These are phyloP conservation scores for Glaucomys volans DNA, from an alignment of 2,113 vertebrate genomes.

Conservation along the genomic window DNA sequence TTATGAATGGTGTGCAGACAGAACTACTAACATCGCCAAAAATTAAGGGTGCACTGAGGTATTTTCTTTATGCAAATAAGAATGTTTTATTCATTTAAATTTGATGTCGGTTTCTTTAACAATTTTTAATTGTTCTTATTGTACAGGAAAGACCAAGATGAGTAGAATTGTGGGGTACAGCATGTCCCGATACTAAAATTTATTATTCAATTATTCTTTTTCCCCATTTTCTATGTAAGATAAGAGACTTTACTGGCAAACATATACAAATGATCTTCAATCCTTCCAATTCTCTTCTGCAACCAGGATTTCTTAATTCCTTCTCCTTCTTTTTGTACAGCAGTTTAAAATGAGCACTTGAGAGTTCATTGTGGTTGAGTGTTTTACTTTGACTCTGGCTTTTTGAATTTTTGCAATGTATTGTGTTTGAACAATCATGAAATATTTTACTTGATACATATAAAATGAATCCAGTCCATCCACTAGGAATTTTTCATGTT, in stretches of 20 bases:
- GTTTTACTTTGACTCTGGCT: neutral
- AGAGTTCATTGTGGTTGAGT: neutral
- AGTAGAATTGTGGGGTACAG: neutral
- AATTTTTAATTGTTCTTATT: slow-evolving; percentile 14
- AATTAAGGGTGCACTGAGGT: slow-evolving; percentile 83
- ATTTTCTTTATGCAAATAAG: slow-evolving; percentile 50
- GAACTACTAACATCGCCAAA: slow-evolving; percentile 79
- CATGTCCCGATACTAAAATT: neutral
- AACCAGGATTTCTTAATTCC: slow-evolving; percentile 24
- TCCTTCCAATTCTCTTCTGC: neutral
- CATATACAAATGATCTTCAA: neutral
- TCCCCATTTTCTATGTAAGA: neutral
- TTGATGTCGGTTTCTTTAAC: slow-evolving; percentile 27
- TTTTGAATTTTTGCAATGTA: neutral
- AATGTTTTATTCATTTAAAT: neutral
- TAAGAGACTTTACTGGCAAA: slow-evolving; percentile 6
- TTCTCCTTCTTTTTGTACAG: slow-evolving; percentile 22
- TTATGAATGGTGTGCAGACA: slow-evolving; percentile 77
- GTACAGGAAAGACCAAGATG: slow-evolving; percentile 18
- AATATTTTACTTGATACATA: slow-evolving; percentile 27
- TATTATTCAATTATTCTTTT: slow-evolving; percentile 11
- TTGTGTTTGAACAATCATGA: slow-evolving; percentile 30
- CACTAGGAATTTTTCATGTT: neutral
- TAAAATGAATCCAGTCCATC: neutral
- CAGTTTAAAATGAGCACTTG: slow-evolving; percentile 10